Conservation (phyloP, 2,797 vertebrate genomes). For the Parotocinclus haroldoi region DNA sequence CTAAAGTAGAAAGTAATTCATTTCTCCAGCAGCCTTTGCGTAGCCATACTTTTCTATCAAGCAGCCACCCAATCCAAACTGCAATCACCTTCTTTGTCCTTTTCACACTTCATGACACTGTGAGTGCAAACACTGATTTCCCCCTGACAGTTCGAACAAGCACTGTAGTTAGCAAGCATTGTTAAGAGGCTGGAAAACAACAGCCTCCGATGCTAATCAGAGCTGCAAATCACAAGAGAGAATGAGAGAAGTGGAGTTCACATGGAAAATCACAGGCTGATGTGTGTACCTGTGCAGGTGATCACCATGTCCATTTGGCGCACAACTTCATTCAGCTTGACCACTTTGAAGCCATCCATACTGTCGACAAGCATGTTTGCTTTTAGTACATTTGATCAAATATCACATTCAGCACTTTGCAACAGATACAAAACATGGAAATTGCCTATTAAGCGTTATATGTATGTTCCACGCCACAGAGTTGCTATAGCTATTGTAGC, state of each 20-base stretch:
- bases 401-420: neutral
- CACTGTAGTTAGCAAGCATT: constrained; percentile 2
- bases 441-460: too few relatives aligned
- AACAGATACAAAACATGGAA: neutral
- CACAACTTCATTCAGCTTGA: constrained; percentile 96
- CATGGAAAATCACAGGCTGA: constrained; percentile 20
- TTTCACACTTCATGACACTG: constrained; percentile 3
- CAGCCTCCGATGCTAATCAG: constrained; percentile 38
- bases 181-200: constrained; percentile 28
- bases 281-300: constrained; percentile 91
- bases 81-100: neutral
- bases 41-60: neutral
- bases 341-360: constrained; percentile 97
- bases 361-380: constrained; percentile 63
- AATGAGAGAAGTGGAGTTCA: constrained; percentile 16
- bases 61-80: neutral
- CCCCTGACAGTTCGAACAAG: constrained; percentile 25
- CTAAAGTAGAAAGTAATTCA: too few relatives aligned
- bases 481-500: too few relatives aligned
- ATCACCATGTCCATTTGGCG: constrained; percentile 97
- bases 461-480: too few relatives aligned
- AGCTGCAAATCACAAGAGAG: constrained; percentile 51
- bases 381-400: neutral
- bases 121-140: constrained; percentile 29
- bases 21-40: too few relatives aligned